These are phyloP conservation scores for Plutella xylostella DNA, from an alignment of 2,888 invertebrate species.

Conservation along the genomic window DNA sequence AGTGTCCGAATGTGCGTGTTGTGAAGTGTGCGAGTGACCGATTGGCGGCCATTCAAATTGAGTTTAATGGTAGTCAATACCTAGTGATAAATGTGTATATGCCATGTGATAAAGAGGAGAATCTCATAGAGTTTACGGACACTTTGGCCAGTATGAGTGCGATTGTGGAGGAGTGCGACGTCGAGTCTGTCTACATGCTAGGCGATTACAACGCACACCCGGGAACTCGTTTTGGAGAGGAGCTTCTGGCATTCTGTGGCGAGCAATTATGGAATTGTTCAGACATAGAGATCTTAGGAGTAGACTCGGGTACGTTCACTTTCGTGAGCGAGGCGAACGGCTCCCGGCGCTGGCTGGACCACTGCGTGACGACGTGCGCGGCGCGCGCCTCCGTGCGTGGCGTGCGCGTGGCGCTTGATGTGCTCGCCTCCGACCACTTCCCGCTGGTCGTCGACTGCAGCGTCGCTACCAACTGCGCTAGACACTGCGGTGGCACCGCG, in stretches of 20 bases:
- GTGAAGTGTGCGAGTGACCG: no score
- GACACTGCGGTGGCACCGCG: no score
- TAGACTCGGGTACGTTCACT: not conserved
- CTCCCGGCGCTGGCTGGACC: not conserved
- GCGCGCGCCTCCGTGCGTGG: no score
- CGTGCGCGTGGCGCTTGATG: no score
- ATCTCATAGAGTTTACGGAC: not conserved
- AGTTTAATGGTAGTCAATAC: not conserved
- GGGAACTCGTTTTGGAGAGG: no score
- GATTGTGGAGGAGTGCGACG: not conserved
- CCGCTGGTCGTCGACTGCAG: no score
- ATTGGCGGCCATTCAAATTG: no score
- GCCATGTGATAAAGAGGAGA: not conserved
- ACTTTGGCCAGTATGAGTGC: not conserved
- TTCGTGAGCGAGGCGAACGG: not conserved
- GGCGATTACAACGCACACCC: constrained; percentile 1
- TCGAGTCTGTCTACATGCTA: not conserved
- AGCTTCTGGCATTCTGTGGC: not conserved
- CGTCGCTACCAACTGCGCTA: no score
- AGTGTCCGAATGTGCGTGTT: not conserved
- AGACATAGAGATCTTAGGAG: not conserved
- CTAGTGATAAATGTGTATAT: not conserved
- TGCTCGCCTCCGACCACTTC: no score
- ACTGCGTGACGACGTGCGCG: no score
- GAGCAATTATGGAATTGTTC: not conserved